A percentile compares a stretch with the other conserved stretches of the same genome.
These are phyloP conservation scores for Coenonympha arcania DNA, from an alignment of 2,888 invertebrate genomes.

Conservation along the genomic window DNA sequence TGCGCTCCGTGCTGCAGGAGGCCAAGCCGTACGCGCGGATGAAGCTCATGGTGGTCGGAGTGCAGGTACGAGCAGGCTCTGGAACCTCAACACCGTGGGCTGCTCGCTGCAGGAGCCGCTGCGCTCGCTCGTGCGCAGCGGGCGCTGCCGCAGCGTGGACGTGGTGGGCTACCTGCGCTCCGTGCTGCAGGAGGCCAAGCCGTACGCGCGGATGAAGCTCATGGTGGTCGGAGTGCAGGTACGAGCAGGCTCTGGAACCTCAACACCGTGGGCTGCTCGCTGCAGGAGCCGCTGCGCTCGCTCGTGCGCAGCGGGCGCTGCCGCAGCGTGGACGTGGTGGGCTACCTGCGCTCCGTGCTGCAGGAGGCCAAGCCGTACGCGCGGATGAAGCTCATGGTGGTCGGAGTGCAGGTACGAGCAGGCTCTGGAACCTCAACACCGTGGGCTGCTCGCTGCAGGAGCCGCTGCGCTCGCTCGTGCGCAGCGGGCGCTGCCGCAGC, in stretches of 20 bases:
- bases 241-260: conserved; percentile 98
- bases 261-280: conserved; percentile 89
- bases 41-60: conserved; percentile 97
- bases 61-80: conserved; percentile 91
- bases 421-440: conserved; percentile 97
- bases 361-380: conserved; percentile 95
- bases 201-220: conserved; percentile 95
- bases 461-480: conserved; percentile 90
- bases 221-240: conserved; percentile 95
- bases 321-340: conserved; percentile 95
- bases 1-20: conserved; percentile 88
- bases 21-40: conserved; percentile 94
- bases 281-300: conserved; percentile 88
- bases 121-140: conserved; percentile 90
- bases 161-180: conserved; percentile 93
- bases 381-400: conserved; percentile 96
- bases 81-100: conserved; percentile 95
- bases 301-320: conserved; percentile 95
- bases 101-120: conserved; percentile 92
- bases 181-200: conserved; percentile 87
- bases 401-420: conserved; percentile 89
- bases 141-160: conserved; percentile 96
- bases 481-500: conserved; percentile 93
- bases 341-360: conserved; percentile 86
- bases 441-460: conserved; percentile 90